A percentile compares a stretch with the other conserved stretches of the same genome.
phyloP scores from a whole-genome alignment of 1,140 invertebrate species.

The Drosophila sucinea region DNA sequence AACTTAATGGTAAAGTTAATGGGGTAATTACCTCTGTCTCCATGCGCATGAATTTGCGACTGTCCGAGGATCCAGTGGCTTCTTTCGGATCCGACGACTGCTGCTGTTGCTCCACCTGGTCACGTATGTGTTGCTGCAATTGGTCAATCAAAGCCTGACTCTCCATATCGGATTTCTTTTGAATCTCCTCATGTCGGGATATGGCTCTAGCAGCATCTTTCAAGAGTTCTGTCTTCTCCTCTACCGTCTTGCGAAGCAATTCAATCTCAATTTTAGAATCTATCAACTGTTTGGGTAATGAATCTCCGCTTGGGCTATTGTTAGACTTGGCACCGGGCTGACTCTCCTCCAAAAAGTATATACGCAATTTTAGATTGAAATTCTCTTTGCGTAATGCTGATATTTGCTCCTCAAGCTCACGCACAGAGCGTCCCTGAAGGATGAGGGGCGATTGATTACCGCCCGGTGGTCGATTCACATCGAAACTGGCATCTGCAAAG shows the following conservation, averaged over 20 bases:
- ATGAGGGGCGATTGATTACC: slow-evolving; percentile 83
- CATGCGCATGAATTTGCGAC: too few relatives aligned
- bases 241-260: slow-evolving; percentile 89
- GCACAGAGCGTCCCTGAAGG: slow-evolving; percentile 88
- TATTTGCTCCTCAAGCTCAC: slow-evolving; percentile 95
- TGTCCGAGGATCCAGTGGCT: background rate
- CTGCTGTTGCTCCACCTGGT: slow-evolving; percentile 43
- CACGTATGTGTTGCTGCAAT: slow-evolving; percentile 68
- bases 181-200: slow-evolving; percentile 88
- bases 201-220: slow-evolving; percentile 92
- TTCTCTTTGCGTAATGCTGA: slow-evolving; percentile 93
- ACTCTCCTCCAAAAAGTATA: slow-evolving; percentile 94
- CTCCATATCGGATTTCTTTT: slow-evolving; percentile 65
- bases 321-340: slow-evolving; percentile 48
- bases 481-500: slow-evolving; percentile 63
- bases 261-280: slow-evolving; percentile 92
- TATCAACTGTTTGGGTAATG: slow-evolving; percentile 87
- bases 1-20: too few relatives aligned
- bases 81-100: background rate
- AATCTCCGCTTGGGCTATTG: slow-evolving; percentile 38
- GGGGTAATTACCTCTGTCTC: slow-evolving; percentile 9
- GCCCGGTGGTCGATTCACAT: slow-evolving; percentile 48
- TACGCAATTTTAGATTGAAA: slow-evolving; percentile 94
- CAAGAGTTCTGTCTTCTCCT: slow-evolving; percentile 92
- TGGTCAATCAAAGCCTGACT: slow-evolving; percentile 68